Conservation (phyloP, 2,797 vertebrate genomes). For the Mus minutoides region DNA sequence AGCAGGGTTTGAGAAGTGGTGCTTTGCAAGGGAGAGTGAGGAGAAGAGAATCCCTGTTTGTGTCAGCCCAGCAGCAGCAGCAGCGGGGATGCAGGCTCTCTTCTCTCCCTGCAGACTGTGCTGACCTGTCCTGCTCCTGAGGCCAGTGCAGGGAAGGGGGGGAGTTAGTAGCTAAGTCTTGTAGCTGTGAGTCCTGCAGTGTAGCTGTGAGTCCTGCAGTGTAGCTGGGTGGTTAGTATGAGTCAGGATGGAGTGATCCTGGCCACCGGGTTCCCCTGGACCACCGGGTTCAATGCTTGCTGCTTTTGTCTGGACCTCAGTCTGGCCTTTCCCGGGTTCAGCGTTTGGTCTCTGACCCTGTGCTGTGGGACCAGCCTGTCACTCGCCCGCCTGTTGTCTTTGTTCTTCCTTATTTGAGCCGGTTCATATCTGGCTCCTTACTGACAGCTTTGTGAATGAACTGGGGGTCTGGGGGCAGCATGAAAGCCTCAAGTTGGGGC, state of each 20-base stretch:
- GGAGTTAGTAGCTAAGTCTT: neutral
- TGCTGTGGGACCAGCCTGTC: neutral
- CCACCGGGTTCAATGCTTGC: neutral
- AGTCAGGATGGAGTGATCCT: neutral
- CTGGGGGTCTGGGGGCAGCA: neutral
- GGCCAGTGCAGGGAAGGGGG: neutral
- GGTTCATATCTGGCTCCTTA: neutral
- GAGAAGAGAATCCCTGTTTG: neutral
- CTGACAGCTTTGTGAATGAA: neutral
- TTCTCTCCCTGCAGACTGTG: neutral
- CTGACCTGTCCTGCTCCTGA: neutral
- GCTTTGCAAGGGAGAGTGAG: neutral
- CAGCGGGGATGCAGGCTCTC: neutral
- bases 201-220: neutral
- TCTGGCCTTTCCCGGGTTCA: neutral
- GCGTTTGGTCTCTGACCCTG: neutral
- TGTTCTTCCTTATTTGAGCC: neutral
- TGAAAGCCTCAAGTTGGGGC: neutral
- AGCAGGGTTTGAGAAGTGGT: neutral
- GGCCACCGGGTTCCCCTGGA: neutral
- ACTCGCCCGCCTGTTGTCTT: neutral
- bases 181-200: neutral
- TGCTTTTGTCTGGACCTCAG: fast-evolving
- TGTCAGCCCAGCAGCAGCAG: neutral
- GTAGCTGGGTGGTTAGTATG: neutral